Base-by-base conservation (phyloP, 2,888 invertebrate species). In the Apotomis betuletana region DNA sequence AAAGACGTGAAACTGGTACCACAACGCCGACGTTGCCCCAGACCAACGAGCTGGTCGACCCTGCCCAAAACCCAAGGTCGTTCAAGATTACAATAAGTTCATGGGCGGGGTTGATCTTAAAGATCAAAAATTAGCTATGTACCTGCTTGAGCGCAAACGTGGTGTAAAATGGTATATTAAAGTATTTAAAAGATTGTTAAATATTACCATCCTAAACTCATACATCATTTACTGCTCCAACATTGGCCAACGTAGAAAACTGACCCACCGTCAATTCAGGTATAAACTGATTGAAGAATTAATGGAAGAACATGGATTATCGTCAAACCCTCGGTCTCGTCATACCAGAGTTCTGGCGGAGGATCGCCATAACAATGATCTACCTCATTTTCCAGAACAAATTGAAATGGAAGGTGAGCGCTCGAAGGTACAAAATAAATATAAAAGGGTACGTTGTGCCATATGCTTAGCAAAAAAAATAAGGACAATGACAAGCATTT, bases 81-180 rank as follows among this genome's bases (percentile, higher is more conserved):
- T 41, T 5, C 41, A 58, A n/a, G 58, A 58, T n/a, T 58, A 58
- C 41, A 58, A 58, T 6, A 41, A n/a, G 38, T 58, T 41, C 6
- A 58, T 58, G 58, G 58, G 58, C 6, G 58, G 58, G 38, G 58
- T 58, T n/a, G 58, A 58, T n/a, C 4, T 58, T 3, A 58, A 58
- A 58, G 58, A 58, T 41, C 58, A 58, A 6, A 58, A 58, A n/a
- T n/a, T 41, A 41, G 4, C 58, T 4, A 58, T 58, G 58, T 58
- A 41, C 58, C 58, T 58, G 5, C n/a, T 57, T 4, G 57, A 58
- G n/a, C 4, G 58, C 4, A 58, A 58, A 58, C 38, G 58, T 12
- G 58, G 58, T 6, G 41, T 58, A 4, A 58, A 58, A 41, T 58
- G 58, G 58, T 58, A 58, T 36, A 58, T 58, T 5, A 58, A 58